Evolutionary conservation across 2,888 invertebrate species (phyloP), one percentile per base, ranked within the genome.

Genomic region (Chironomus riparius): DNA sequence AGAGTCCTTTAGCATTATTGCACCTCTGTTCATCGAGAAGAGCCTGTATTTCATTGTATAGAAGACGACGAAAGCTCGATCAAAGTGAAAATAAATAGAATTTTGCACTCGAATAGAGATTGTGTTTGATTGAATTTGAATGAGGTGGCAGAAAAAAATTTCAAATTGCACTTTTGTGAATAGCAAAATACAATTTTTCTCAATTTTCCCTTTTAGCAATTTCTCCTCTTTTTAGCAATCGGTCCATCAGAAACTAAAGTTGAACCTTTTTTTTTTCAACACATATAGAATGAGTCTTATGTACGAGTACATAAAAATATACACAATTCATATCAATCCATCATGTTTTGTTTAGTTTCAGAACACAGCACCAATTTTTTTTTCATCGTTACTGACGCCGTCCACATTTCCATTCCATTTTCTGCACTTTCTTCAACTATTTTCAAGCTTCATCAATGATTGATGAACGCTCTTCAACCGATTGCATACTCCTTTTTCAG

Each of bases 381-480:
- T 48, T 50, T 50, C 50, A n/a, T 50, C 50, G 15, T n/a, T 50
- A 15, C 50, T 22, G 62, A 18, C 65, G 65, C 65, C 65, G 22
- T 65, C 56, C 22, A 47, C 68, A 68, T 68, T 68, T 68, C 68
- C 48, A 21, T 48, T 24, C 24, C 70, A 47, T 65, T 24, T 65
- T 65, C 24, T 21, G 21, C 65, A 56, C 24, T 65, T 22, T 70
- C 48, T 47, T 24, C 13, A 10, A 71, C 71, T 71, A 24, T 71
- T 71, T 71, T 71, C 71, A 71, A 50, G 71, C 62, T 72, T 38
- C 72, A 72, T 72, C 72, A 72, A 72, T 72, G 72, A 72, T 72
- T 72, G 72, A 72, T 72, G 72, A 72, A 50, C 18, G 28, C 21
- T 22, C 38, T n/a, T 24, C 50, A n/a, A 50, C 22, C n/a, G 24